These are phyloP conservation scores for Caenorhabditis brenneri DNA, from an alignment of 1,140 invertebrate genomes.

Conservation along the genomic window DNA sequence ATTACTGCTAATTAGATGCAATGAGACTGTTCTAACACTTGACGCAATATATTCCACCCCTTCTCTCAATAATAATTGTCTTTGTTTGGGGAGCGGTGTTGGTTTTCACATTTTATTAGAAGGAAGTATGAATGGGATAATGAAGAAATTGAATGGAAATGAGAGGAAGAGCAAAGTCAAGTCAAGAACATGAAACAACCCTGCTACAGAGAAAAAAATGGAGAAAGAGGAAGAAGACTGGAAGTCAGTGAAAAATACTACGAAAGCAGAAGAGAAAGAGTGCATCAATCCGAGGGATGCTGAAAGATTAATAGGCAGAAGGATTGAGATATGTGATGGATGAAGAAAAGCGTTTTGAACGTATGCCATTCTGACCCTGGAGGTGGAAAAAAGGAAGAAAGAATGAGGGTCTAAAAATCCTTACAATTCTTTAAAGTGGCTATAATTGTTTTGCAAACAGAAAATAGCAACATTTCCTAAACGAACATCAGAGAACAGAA, in stretches of 20 bases:
- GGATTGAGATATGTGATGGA: background rate
- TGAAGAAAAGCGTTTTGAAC: background rate
- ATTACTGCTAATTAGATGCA: background rate
- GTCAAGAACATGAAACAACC: background rate
- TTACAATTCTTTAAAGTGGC: background rate
- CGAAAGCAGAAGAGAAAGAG: background rate
- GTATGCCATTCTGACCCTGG: background rate
- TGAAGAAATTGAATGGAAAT: background rate
- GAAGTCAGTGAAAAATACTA: background rate
- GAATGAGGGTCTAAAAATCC: background rate
- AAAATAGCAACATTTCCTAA: background rate
- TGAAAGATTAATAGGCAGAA: constrained; percentile 34
- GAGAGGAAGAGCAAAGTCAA: background rate
- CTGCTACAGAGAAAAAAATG: background rate
- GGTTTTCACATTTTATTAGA: no score
- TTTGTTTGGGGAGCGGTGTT: no score
- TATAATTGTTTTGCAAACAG: background rate
- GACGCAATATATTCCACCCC: no score
- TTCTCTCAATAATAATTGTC: no score
- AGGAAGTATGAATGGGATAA: background rate
- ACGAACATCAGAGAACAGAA: background rate
- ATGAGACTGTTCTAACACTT: background rate
- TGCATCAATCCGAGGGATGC: background rate
- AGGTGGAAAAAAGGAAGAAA: background rate
- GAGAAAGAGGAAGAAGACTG: background rate